Percentiles rank a stretch among this genome's conserved stretches.
phyloP scores from a whole-genome alignment of 2,797 vertebrate species.

The Harpagifer antarcticus region DNA sequence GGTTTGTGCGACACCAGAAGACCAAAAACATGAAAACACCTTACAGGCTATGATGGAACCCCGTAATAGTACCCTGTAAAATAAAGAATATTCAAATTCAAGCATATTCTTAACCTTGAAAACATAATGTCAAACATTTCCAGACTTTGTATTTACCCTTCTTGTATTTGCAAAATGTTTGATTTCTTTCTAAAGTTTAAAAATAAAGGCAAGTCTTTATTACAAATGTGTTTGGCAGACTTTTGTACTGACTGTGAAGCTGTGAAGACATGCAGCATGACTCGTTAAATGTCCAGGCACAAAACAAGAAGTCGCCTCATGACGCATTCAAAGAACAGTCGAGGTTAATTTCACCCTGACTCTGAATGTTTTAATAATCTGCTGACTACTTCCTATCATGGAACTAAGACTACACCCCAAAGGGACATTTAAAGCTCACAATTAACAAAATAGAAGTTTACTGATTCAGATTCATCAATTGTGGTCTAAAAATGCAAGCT shows the following conservation, averaged over 20 bases:
- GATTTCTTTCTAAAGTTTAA: neutral
- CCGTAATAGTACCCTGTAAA: too few relatives aligned
- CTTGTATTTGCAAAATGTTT: neutral
- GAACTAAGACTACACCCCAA: constrained; percentile 24
- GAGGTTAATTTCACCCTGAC: constrained; percentile 30
- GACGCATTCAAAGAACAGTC: constrained; percentile 47
- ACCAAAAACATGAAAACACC: too few relatives aligned
- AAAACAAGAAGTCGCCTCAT: constrained; percentile 41
- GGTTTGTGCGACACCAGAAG: too few relatives aligned
- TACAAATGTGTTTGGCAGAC: constrained; percentile 5
- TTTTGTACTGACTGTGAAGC: too few relatives aligned
- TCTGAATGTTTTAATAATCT: constrained; percentile 42
- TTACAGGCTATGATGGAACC: too few relatives aligned
- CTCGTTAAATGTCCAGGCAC: constrained; percentile 44
- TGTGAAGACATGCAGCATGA: too few relatives aligned
- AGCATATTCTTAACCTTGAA: too few relatives aligned
- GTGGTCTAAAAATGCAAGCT: constrained; percentile 11
- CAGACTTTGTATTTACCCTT: too few relatives aligned
- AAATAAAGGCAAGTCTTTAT: constrained; percentile 2
- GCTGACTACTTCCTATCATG: constrained; percentile 36
- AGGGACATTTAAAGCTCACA: neutral
- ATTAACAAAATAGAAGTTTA: neutral
- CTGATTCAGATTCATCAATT: neutral
- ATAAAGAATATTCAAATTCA: too few relatives aligned
- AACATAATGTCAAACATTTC: too few relatives aligned